phyloP scores from a whole-genome alignment of 2,888 invertebrate species.

The Venustoraphidia nigricollis region DNA sequence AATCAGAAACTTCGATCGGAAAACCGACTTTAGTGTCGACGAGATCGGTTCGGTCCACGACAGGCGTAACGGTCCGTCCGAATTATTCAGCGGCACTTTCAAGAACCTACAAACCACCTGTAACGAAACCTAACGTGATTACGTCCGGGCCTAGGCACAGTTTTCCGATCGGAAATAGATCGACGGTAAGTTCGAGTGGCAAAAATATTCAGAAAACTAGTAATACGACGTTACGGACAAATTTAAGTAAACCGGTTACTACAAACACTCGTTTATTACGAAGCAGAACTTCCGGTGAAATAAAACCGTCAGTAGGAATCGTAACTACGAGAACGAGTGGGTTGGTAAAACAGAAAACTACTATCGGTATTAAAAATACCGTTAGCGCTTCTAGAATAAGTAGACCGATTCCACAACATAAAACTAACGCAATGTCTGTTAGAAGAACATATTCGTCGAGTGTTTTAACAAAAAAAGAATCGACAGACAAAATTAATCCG shows the following conservation, averaged over 20 bases:
- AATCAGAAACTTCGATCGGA: conserved; percentile 6
- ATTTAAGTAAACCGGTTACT: neutral
- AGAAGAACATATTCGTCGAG: conserved; percentile 15
- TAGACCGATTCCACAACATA: conserved; percentile 1
- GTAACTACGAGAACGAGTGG: neutral
- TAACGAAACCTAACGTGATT: neutral
- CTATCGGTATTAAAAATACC: conserved; percentile 16
- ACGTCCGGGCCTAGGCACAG: no score
- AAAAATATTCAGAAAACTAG: no score
- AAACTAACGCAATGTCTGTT: conserved; percentile 2
- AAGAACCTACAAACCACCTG: conserved; percentile 16
- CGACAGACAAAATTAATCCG: conserved; percentile 17
- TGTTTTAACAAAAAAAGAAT: conserved; percentile 28
- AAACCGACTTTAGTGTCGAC: no score
- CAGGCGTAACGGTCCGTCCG: conserved; percentile 16
- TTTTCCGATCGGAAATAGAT: no score
- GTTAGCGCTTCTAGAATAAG: conserved; percentile 34
- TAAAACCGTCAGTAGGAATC: conserved; percentile 16
- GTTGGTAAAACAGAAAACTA: conserved; percentile 2
- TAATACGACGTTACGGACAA: no score
- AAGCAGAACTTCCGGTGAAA: conserved; percentile 27
- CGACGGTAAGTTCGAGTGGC: no score
- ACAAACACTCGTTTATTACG: conserved; percentile 16
- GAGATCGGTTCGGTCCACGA: conserved; percentile 10
- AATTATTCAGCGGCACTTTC: conserved; percentile 32